Conservation (phyloP, 2,113 vertebrate genomes). For the Daphoenositta chrysoptera region DNA sequence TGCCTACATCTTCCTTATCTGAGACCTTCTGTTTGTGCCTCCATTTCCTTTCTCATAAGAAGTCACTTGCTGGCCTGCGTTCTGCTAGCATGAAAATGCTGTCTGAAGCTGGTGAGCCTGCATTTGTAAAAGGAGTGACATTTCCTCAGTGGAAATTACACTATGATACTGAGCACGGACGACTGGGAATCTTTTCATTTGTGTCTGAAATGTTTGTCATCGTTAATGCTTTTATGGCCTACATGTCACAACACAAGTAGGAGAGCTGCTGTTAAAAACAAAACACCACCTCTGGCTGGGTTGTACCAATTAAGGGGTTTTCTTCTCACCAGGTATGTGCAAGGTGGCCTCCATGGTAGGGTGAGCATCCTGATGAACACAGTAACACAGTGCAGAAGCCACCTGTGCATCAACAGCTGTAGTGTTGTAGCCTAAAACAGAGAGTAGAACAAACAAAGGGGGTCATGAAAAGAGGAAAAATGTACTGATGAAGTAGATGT, state of each 20-base stretch:
- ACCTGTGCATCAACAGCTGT: neutral
- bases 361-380: neutral
- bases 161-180: neutral
- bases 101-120: neutral
- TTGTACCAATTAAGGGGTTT: neutral
- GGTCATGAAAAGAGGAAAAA: neutral
- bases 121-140: neutral
- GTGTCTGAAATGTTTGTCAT: neutral
- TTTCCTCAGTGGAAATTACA: neutral
- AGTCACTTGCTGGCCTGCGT: fast-evolving
- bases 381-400: neutral
- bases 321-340: neutral
- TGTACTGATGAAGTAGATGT: neutral
- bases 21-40: neutral
- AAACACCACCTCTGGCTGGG: neutral
- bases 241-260: neutral
- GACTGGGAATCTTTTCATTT: neutral
- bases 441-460: neutral
- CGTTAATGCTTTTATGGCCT: neutral
- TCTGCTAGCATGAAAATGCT: neutral
- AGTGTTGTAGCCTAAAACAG: neutral
- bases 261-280: neutral
- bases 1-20: neutral
- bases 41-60: neutral
- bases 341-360: neutral